These are phyloP conservation scores for Drosophila kikkawai DNA, from an alignment of 1,140 invertebrate genomes.

Conservation along the genomic window DNA sequence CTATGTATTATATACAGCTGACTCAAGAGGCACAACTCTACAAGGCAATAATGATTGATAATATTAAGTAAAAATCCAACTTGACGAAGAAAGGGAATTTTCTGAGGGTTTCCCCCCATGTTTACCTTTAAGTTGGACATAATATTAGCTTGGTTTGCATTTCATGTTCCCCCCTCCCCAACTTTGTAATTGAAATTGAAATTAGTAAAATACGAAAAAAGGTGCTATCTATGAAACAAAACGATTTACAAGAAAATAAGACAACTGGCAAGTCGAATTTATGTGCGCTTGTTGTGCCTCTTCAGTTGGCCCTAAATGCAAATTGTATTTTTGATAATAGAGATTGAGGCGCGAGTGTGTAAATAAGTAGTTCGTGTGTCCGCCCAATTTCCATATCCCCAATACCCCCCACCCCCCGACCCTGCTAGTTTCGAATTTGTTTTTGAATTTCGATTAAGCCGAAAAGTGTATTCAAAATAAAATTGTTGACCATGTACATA, in stretches of 20 bases:
- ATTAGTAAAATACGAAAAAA: background rate
- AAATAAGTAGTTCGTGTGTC: constrained; percentile 40
- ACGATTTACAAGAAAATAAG: background rate
- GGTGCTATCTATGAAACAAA: background rate
- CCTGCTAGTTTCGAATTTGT: constrained; percentile 31
- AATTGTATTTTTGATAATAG: constrained; percentile 30
- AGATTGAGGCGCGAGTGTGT: constrained; percentile 6
- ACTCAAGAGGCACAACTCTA: constrained; percentile 27
- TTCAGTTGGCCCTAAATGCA: constrained; percentile 14
- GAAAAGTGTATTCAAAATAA: constrained; percentile 61
- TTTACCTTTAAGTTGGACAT: constrained; percentile 1
- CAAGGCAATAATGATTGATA: background rate
- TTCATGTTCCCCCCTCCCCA: background rate
- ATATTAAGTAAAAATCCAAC: constrained; percentile 1
- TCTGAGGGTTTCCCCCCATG: background rate
- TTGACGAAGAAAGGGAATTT: background rate
- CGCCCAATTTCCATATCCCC: constrained; percentile 16
- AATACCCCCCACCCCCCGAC: background rate
- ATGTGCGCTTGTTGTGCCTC: constrained; percentile 10
- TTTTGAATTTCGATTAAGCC: constrained; percentile 51
- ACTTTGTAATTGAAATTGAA: background rate
- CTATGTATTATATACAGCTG: constrained; percentile 11
- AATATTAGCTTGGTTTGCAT: background rate
- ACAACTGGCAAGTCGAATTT: constrained; percentile 6
- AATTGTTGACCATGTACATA: constrained; percentile 71